These are phyloP conservation scores for Mesitornis unicolor DNA, from an alignment of 2,113 vertebrate genomes.

Conservation along the genomic window DNA sequence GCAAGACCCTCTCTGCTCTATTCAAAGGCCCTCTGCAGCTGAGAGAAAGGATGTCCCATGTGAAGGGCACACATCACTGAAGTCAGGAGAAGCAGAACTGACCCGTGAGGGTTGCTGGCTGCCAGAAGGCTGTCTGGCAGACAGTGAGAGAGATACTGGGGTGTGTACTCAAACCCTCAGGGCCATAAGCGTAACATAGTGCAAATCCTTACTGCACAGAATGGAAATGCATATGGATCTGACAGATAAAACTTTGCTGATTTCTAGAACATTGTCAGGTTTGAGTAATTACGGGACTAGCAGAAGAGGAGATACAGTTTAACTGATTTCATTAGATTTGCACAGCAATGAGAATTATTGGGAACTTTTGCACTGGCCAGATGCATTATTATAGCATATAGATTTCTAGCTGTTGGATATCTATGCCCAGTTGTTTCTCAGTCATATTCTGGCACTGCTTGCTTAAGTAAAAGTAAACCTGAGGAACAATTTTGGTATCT, in stretches of 20 bases:
- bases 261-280: not conserved
- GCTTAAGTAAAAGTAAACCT: not conserved
- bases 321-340: not conserved
- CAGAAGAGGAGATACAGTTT: not conserved
- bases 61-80: not conserved
- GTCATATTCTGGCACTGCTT: not conserved
- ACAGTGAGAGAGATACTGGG: rapidly evolving
- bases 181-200: not conserved
- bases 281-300: not conserved
- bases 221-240: rapidly evolving
- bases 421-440: not conserved
- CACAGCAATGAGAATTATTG: not conserved
- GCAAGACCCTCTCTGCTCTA: not conserved
- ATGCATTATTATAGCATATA: not conserved
- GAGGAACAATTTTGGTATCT: not conserved
- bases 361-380: not conserved
- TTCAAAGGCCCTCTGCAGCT: not conserved
- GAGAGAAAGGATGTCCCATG: not conserved
- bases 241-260: not conserved
- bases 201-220: not conserved
- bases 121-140: not conserved
- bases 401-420: not conserved
- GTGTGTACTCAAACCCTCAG: not conserved
- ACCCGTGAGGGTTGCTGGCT: not conserved
- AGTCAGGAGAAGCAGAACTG: not conserved